phyloP scores from a whole-genome alignment of 2,888 invertebrate species.

The Drosophila vallismaia region DNA sequence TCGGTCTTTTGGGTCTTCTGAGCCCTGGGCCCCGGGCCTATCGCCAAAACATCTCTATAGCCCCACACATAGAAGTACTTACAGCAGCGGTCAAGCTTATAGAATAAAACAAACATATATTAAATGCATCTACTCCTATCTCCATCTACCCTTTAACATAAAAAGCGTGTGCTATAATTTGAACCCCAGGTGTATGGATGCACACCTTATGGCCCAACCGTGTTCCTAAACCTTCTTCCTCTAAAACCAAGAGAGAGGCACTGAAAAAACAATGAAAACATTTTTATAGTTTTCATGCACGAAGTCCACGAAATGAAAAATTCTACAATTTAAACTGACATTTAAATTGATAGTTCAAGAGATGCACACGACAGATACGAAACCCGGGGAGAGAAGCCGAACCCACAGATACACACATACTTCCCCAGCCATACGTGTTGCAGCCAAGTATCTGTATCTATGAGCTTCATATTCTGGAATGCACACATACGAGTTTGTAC shows the following conservation, averaged over 20 bases:
- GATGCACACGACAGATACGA: conserved; percentile 80
- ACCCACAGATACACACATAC: conserved; percentile 7
- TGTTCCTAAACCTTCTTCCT: conserved; percentile 48
- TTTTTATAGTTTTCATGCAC: conserved; percentile 79
- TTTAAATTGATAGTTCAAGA: conserved; percentile 83
- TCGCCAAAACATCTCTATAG: conserved; percentile 66
- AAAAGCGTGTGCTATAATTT: neutral
- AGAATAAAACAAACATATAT: neutral
- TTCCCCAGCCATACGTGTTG: neutral
- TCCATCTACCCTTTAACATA: neutral
- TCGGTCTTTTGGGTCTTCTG: conserved; percentile 26
- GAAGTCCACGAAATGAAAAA: conserved; percentile 80
- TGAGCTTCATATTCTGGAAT: conserved; percentile 42
- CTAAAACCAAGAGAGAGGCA: conserved; percentile 38
- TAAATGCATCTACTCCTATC: neutral
- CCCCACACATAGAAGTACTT: conserved; percentile 16
- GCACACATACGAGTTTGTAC: neutral
- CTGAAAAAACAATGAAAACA: conserved; percentile 70
- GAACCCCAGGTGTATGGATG: conserved; percentile 19
- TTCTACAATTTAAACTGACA: conserved; percentile 82
- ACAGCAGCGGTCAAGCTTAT: conserved; percentile 9
- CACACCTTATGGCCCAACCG: conserved; percentile 36
- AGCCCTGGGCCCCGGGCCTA: conserved; percentile 42
- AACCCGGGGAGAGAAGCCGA: conserved; percentile 45
- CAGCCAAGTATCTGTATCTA: conserved; percentile 20